Conservation (phyloP, 2,888 invertebrate genomes). For the Galeruca laticollis region DNA sequence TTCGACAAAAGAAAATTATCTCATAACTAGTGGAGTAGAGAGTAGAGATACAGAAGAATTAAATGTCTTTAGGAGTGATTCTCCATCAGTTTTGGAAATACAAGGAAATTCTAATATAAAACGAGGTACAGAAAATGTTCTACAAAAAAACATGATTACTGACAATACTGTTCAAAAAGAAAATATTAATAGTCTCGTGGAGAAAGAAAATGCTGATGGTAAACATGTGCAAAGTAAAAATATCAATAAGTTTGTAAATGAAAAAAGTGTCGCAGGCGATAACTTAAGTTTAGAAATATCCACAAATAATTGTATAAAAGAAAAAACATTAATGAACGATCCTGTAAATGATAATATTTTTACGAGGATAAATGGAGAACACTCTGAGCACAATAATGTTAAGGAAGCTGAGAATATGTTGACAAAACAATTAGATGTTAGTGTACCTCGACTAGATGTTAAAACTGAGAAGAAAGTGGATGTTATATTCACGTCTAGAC, state of each 20-base stretch:
- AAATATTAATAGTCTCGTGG: background rate
- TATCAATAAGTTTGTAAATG: background rate
- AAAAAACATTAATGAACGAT: background rate
- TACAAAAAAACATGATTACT: background rate
- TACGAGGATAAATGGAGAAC: background rate
- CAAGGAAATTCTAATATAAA: too few relatives aligned
- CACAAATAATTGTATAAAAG: background rate
- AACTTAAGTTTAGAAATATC: background rate
- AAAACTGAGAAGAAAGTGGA: background rate
- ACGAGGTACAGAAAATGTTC: too few relatives aligned
- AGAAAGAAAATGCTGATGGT: background rate
- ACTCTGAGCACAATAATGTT: background rate
- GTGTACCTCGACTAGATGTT: background rate
- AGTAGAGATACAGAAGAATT: background rate
- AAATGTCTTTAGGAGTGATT: background rate
- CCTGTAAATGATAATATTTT: background rate
- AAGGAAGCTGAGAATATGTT: background rate
- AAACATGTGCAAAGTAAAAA: background rate
- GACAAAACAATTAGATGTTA: background rate
- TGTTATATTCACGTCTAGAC: background rate
- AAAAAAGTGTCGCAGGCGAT: slow-evolving; percentile 1
- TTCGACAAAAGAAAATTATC: background rate
- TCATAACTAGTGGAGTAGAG: background rate
- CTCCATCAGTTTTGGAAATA: background rate
- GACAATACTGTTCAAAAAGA: background rate